Evolutionary conservation across 2,888 invertebrate species (phyloP).

Genomic region (Lasioglossum zephyrum): DNA sequence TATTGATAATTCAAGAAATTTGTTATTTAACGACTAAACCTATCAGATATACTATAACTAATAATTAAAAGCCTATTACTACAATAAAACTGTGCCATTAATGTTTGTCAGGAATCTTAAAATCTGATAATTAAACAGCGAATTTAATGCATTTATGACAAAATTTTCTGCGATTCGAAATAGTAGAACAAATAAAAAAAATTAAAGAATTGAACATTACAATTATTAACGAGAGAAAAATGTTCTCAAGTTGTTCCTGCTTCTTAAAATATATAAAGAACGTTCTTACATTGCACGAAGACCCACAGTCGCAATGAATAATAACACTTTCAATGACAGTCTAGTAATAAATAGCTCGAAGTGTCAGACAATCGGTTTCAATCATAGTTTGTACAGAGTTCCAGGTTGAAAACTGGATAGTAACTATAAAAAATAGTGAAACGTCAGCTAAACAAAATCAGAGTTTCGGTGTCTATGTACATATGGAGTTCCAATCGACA

Average conservation of each 20-base stretch:
- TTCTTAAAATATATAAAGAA: background rate
- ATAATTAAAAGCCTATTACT: too few species aligned
- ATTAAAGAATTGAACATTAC: too few species aligned
- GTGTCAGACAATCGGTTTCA: conserved; percentile 17
- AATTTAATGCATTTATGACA: background rate
- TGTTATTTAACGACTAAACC: background rate
- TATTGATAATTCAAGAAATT: background rate
- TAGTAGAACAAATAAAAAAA: too few species aligned
- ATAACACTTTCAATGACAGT: background rate
- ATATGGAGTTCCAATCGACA: conserved; percentile 27
- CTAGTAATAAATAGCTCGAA: background rate
- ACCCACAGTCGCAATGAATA: background rate
- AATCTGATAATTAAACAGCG: background rate
- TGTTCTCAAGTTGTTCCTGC: background rate
- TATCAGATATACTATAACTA: background rate
- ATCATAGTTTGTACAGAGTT: conserved; percentile 6
- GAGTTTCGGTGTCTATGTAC: conserved; percentile 53
- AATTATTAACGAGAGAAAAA: background rate
- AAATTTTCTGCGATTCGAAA: too few species aligned
- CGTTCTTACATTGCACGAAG: background rate
- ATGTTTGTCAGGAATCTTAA: too few species aligned
- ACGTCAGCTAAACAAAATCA: background rate
- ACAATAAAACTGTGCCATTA: too few species aligned
- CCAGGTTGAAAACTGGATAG: conserved; percentile 36
- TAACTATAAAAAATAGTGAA: background rate